Evolutionary conservation across 2,888 invertebrate genomes (phyloP).

Genomic region (Helobdella robusta): DNA sequence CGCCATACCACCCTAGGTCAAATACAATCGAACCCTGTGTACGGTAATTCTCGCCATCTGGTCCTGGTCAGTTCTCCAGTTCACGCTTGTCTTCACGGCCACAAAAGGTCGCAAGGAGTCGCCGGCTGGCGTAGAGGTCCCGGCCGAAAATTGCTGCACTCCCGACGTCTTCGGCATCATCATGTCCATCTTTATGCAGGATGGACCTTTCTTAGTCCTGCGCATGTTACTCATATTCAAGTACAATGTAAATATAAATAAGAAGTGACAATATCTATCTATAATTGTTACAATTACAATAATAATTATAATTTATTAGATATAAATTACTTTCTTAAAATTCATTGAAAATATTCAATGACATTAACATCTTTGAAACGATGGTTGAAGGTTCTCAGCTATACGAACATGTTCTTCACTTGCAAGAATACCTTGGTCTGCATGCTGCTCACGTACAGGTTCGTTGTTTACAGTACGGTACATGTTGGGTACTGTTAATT

Average conservation of each 20-base stretch:
- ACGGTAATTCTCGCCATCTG: conserved; percentile 77
- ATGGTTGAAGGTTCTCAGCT: conserved; percentile 64
- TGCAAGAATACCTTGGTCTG: conserved; percentile 83
- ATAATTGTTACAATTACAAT: not conserved
- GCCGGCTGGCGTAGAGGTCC: conserved; percentile 47
- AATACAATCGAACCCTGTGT: conserved; percentile 65
- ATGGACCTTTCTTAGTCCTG: conserved; percentile 78
- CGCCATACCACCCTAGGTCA: too few species aligned
- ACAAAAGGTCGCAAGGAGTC: conserved; percentile 53
- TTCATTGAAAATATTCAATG: too few species aligned
- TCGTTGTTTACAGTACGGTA: conserved; percentile 34
- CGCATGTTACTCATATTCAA: conserved; percentile 66
- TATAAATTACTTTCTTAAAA: not conserved
- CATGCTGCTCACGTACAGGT: conserved; percentile 69
- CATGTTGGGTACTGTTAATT: too few species aligned
- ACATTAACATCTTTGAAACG: too few species aligned
- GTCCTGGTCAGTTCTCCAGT: conserved; percentile 84
- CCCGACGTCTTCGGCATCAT: conserved; percentile 76
- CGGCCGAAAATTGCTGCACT: conserved; percentile 66
- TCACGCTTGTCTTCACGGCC: conserved; percentile 83
- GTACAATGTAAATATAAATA: conserved; percentile 51
- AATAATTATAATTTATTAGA: not conserved
- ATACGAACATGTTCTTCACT: conserved; percentile 92
- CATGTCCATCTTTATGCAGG: conserved; percentile 71
- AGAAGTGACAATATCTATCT: not conserved